Conservation (phyloP, 2,797 vertebrate species). For the Mus caroli region DNA sequence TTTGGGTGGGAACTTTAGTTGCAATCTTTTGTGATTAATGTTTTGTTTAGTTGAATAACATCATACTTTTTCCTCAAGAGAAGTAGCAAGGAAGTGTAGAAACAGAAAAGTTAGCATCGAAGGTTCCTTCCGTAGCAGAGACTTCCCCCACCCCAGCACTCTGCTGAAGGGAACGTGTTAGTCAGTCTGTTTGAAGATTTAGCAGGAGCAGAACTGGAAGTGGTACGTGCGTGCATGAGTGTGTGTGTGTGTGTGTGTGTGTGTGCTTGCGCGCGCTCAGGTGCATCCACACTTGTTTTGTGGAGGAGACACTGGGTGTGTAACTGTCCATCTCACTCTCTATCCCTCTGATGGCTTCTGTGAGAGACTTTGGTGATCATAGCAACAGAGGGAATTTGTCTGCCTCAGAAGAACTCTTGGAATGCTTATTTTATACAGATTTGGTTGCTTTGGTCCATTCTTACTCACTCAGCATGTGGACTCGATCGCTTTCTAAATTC, state of each 20-base stretch:
- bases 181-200: background rate
- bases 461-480: background rate
- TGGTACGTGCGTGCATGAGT: accelerated
- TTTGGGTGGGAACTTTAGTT: conserved; percentile 81
- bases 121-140: background rate
- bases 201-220: background rate
- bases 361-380: background rate
- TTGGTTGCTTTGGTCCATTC: background rate
- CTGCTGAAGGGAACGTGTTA: background rate
- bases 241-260: accelerated
- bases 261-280: background rate
- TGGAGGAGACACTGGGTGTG: background rate
- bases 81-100: conserved; percentile 3
- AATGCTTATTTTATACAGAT: background rate
- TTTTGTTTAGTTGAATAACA: conserved; percentile 52
- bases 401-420: background rate
- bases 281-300: background rate
- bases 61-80: conserved; percentile 59
- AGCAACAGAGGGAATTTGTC: background rate
- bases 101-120: conserved; percentile 18
- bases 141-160: background rate
- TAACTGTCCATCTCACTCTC: background rate
- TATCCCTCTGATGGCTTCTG: background rate
- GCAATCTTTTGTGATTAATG: conserved; percentile 24
- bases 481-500: background rate